A percentile compares a stretch with the other conserved stretches of the same genome.
Evolutionary conservation across 2,113 vertebrate genomes (phyloP).

Genomic region (Motacilla tschutschensis): DNA sequence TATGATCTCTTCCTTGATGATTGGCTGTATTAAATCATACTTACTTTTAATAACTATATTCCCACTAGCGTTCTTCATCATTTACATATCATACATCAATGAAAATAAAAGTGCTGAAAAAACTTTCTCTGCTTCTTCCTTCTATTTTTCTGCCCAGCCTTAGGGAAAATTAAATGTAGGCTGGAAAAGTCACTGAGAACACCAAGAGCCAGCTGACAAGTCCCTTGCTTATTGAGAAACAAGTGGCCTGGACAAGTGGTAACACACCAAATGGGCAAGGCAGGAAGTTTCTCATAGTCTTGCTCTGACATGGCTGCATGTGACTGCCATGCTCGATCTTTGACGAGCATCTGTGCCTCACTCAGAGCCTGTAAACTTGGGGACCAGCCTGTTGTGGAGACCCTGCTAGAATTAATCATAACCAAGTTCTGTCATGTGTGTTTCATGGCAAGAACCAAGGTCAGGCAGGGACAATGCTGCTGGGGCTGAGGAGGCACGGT

Average conservation of each 20-base stretch:
- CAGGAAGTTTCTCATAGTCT: not conserved
- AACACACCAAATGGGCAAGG: not conserved
- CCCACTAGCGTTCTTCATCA: not conserved
- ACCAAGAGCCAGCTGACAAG: not conserved
- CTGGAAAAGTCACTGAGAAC: not conserved
- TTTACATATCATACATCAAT: not conserved
- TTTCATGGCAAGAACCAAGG: rapidly evolving
- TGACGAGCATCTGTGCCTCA: not conserved
- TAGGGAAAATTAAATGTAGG: not conserved
- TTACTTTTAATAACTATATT: not conserved
- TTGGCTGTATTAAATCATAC: not conserved
- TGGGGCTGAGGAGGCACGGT: not conserved
- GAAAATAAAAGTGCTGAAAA: not conserved
- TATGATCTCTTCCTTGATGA: not conserved
- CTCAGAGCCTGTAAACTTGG: not conserved
- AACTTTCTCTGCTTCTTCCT: not conserved
- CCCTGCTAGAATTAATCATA: not conserved
- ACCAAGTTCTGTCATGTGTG: not conserved
- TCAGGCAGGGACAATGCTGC: not conserved
- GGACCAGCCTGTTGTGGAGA: not conserved
- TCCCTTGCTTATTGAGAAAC: not conserved
- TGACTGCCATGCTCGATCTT: rapidly evolving
- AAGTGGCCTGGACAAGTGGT: not conserved
- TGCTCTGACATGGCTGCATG: not conserved
- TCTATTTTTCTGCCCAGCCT: not conserved